Conservation (phyloP, 2,888 invertebrate species). For the Unio delphinus region DNA sequence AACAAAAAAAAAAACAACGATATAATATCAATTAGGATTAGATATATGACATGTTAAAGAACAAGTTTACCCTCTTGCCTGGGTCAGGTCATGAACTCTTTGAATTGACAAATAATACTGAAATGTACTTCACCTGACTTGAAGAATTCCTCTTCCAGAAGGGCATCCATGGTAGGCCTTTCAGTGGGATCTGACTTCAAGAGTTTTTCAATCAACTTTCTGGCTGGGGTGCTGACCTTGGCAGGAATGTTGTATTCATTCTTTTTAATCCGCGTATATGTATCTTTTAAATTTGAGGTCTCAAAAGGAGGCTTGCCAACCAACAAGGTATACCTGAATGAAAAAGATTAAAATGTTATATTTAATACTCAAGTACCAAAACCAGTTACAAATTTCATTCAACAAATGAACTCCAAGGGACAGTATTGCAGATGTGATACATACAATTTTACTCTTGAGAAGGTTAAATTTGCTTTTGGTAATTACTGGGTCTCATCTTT, state of each 20-base stretch:
- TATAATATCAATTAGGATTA: too few relatives aligned
- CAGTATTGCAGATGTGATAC: too few relatives aligned
- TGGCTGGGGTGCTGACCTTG: conserved; percentile 61
- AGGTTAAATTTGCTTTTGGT: too few relatives aligned
- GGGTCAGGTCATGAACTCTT: too few relatives aligned
- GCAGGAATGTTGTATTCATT: conserved; percentile 87
- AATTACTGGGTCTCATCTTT: too few relatives aligned
- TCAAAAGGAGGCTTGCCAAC: conserved; percentile 99
- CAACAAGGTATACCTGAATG: conserved; percentile 85
- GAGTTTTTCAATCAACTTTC: conserved; percentile 71
- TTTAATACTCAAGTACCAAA: not conserved
- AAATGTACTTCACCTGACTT: conserved; percentile 51
- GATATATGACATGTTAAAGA: too few relatives aligned
- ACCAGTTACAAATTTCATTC: too few relatives aligned
- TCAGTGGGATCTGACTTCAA: conserved; percentile 72
- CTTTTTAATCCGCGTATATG: conserved; percentile 93
- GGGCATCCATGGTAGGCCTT: conserved; percentile 72
- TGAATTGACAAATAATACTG: not conserved
- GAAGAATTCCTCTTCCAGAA: conserved; percentile 69
- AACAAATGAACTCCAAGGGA: too few relatives aligned
- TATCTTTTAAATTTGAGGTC: conserved; percentile 93
- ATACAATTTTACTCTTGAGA: too few relatives aligned
- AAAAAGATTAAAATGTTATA: conserved; percentile 6
- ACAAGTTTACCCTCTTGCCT: too few relatives aligned
- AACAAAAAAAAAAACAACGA: too few relatives aligned